Percentiles rank a stretch among this genome's conserved stretches.
These are phyloP conservation scores for Manacus vitellinus DNA, from an alignment of 2,113 vertebrate species.

Conservation along the genomic window DNA sequence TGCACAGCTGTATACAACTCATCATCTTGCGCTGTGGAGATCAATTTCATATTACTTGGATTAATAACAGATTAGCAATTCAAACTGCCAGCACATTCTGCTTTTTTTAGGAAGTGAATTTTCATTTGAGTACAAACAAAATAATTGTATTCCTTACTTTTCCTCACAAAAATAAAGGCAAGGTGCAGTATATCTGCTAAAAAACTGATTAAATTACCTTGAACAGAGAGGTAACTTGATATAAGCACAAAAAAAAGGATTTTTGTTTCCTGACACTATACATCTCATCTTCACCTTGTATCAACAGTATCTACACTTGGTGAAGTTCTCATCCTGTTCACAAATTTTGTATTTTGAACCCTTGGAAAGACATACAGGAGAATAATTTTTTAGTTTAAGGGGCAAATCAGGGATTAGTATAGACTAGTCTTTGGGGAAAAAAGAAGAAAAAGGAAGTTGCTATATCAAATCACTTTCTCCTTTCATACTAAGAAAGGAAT, in stretches of 20 bases:
- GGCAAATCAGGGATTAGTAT: not conserved
- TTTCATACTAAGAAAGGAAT: not conserved
- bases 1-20: not conserved
- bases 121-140: not conserved
- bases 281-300: not conserved
- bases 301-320: not conserved
- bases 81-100: not conserved
- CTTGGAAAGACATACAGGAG: not conserved
- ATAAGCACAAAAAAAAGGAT: not conserved
- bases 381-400: not conserved
- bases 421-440: not conserved
- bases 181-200: not conserved
- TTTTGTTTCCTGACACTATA: not conserved
- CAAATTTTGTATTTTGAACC: not conserved
- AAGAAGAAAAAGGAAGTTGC: not conserved
- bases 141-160: not conserved
- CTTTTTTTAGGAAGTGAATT: not conserved
- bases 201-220: not conserved
- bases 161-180: not conserved
- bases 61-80: not conserved
- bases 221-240: not conserved
- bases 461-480: not conserved
- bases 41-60: not conserved
- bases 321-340: not conserved
- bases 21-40: not conserved